A percentile compares a stretch with the other conserved stretches of the same genome.
Evolutionary conservation across 2,888 invertebrate genomes (phyloP).

Genomic region (Agonopterix alstromeriana): DNA sequence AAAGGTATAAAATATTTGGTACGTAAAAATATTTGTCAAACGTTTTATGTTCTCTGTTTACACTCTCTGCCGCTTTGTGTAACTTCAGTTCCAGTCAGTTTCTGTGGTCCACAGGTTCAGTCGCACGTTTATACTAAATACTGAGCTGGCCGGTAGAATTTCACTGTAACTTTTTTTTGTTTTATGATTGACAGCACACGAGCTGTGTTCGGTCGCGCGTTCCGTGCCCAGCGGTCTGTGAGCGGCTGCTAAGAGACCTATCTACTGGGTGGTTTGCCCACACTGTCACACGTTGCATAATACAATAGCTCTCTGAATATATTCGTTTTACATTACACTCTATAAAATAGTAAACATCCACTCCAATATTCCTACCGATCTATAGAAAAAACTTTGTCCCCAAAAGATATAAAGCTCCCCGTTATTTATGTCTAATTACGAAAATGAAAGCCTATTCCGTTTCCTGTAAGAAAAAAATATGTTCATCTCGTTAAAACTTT

Average conservation of each 20-base stretch:
- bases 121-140: conserved; percentile 45
- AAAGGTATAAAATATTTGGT: too few relatives aligned
- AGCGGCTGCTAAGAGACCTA: conserved; percentile 61
- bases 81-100: conserved; percentile 32
- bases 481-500: conserved; percentile 69
- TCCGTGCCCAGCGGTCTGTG: conserved; percentile 61
- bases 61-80: conserved; percentile 40
- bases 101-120: conserved; percentile 37
- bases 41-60: conserved; percentile 18
- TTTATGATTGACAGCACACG: conserved; percentile 76
- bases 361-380: neutral
- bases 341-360: conserved; percentile 27
- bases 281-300: conserved; percentile 55
- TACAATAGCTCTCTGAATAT: conserved; percentile 42
- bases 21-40: too few relatives aligned
- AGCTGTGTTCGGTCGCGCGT: conserved; percentile 68
- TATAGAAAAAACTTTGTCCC: conserved; percentile 17
- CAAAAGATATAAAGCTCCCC: conserved; percentile 19
- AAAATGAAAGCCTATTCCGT: conserved; percentile 46
- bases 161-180: conserved; percentile 51
- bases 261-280: conserved; percentile 44
- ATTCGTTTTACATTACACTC: conserved; percentile 29
- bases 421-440: conserved; percentile 36
- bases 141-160: conserved; percentile 57
- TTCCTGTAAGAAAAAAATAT: conserved; percentile 50